phyloP scores from a whole-genome alignment of 1,140 invertebrate genomes.

The Heliconius himera region DNA sequence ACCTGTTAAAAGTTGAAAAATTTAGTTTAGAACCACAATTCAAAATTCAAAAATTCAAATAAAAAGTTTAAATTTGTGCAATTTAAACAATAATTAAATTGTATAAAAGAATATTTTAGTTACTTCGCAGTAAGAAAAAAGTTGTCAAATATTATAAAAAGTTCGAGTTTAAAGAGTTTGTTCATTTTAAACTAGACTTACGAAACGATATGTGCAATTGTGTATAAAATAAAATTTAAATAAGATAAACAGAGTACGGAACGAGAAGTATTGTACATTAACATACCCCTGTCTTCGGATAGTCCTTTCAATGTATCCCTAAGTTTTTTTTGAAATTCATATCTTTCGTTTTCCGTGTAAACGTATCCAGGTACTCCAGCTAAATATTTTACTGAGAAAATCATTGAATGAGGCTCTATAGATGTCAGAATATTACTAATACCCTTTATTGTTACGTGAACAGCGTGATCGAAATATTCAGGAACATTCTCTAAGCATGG shows the following conservation, averaged over 20 bases:
- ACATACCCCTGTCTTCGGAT: conserved; percentile 18
- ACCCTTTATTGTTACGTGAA: conserved; percentile 61
- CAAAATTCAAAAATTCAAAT: too few species aligned
- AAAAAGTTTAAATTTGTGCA: too few species aligned
- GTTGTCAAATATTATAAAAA: too few species aligned
- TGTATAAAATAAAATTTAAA: too few species aligned
- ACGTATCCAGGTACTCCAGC: conserved; percentile 57
- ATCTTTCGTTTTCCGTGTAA: conserved; percentile 42
- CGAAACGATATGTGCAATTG: too few species aligned
- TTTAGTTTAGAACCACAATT: not conserved
- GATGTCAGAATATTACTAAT: conserved; percentile 52
- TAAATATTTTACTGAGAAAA: conserved; percentile 50
- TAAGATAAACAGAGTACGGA: too few species aligned
- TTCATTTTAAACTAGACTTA: too few species aligned
- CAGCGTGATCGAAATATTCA: conserved; percentile 70
- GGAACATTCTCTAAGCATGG: conserved; percentile 64
- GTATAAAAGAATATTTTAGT: too few species aligned
- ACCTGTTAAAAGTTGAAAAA: conserved; percentile 37
- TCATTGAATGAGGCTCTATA: conserved; percentile 36
- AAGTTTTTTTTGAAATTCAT: conserved; percentile 25
- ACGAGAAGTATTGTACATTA: too few species aligned
- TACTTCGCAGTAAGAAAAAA: too few species aligned
- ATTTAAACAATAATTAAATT: too few species aligned
- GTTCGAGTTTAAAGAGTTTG: too few species aligned
- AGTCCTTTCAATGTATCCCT: conserved; percentile 15